A percentile compares a stretch with the other conserved stretches of the same genome.
phyloP scores from a whole-genome alignment of 2,797 vertebrate species.

The Alectoris magna region DNA sequence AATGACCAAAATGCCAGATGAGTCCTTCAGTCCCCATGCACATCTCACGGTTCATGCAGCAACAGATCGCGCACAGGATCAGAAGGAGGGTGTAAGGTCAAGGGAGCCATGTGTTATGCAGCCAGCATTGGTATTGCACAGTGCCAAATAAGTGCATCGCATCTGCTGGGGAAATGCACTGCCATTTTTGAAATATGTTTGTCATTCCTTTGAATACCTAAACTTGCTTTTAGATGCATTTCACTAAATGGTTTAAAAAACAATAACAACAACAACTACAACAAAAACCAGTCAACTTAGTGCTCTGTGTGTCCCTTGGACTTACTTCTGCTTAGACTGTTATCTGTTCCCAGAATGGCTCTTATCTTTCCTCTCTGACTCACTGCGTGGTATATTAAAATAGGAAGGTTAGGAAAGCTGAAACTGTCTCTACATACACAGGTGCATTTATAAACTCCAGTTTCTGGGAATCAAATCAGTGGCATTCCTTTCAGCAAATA shows the following conservation, averaged over 20 bases:
- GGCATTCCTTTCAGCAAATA: not conserved
- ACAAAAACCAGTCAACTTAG: not conserved
- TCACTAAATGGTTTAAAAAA: not conserved
- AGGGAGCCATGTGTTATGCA: slow-evolving; percentile 41
- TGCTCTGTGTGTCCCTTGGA: not conserved
- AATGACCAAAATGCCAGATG: slow-evolving; percentile 28
- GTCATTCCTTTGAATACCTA: not conserved
- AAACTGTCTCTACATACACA: not conserved
- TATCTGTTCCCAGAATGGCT: not conserved
- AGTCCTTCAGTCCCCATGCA: slow-evolving; percentile 6
- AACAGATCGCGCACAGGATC: not conserved
- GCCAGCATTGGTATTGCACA: not conserved
- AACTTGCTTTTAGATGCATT: not conserved
- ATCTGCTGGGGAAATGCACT: slow-evolving; percentile 25
- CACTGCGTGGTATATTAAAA: not conserved
- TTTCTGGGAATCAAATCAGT: not conserved
- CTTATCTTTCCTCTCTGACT: not conserved
- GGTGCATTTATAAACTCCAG: not conserved
- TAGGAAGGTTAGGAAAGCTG: not conserved
- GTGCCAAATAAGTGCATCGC: slow-evolving; percentile 30
- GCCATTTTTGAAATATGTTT: slow-evolving; percentile 9
- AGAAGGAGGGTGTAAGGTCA: not conserved
- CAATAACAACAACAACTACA: no score
- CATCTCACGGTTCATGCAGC: not conserved
- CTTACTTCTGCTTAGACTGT: not conserved